These are phyloP conservation scores for Drosophila ironensis DNA, from an alignment of 1,140 invertebrate species.

Conservation along the genomic window DNA sequence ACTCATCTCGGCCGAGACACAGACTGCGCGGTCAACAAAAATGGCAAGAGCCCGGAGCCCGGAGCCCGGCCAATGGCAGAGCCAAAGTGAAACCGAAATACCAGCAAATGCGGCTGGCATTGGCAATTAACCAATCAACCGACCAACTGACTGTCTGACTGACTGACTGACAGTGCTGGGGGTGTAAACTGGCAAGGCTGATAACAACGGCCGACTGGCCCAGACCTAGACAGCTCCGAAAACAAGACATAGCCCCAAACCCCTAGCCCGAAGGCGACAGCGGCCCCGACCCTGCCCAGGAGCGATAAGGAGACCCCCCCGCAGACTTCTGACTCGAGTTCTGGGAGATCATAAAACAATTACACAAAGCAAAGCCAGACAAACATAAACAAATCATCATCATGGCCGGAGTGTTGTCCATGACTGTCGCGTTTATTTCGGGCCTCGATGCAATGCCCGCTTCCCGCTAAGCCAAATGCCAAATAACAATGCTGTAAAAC, in stretches of 20 bases:
- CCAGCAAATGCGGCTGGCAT: neutral
- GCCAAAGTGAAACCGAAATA: neutral
- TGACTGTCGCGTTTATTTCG: constrained; percentile 49
- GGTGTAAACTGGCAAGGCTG: constrained; percentile 3
- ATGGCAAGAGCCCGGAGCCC: neutral
- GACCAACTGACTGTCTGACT: neutral
- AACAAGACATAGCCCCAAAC: neutral
- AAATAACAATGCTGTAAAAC: constrained; percentile 43
- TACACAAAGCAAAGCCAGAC: constrained; percentile 3
- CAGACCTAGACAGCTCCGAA: constrained; percentile 4
- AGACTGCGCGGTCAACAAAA: constrained; percentile 26
- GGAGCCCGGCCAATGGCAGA: too few species aligned
- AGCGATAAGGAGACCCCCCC: constrained; percentile 3
- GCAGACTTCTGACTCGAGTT: neutral
- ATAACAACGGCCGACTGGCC: constrained; percentile 7
- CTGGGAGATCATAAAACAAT: constrained; percentile 19
- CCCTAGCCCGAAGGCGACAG: neutral
- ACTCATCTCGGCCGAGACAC: neutral
- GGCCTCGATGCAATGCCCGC: constrained; percentile 13
- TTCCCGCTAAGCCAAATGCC: constrained; percentile 1
- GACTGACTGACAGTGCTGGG: neutral
- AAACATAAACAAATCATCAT: constrained; percentile 40
- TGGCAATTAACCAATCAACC: neutral
- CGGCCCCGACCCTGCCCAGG: neutral
- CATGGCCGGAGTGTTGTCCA: constrained; percentile 8